A percentile compares a stretch with the other conserved stretches of the same genome.
These are phyloP conservation scores for Drosophila bipectinata DNA, from an alignment of 1,140 invertebrate species.

Conservation along the genomic window DNA sequence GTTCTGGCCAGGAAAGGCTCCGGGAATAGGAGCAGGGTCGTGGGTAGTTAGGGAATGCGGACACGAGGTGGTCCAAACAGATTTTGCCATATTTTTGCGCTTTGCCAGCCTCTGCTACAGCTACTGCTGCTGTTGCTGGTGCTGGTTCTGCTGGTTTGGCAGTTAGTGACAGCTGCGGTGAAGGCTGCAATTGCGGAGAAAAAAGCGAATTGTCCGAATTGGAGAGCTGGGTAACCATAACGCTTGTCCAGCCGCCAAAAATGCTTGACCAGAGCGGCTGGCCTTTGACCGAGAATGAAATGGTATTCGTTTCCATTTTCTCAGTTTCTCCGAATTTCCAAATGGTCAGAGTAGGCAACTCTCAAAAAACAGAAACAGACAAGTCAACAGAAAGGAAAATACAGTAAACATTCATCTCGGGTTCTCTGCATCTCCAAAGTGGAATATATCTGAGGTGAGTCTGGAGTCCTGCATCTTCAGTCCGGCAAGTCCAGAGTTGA, in stretches of 20 bases:
- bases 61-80: conserved; percentile 23
- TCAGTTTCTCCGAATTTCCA: conserved; percentile 22
- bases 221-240: conserved; percentile 33
- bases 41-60: conserved; percentile 11
- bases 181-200: conserved; percentile 38
- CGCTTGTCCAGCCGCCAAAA: conserved; percentile 27
- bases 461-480: not conserved
- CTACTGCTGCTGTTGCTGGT: conserved; percentile 21
- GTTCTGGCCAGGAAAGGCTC: conserved; percentile 34
- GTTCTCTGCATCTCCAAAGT: conserved; percentile 14
- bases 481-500: conserved; percentile 11
- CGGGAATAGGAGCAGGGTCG: conserved; percentile 5
- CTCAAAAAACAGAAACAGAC: conserved; percentile 8
- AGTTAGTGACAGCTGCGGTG: conserved; percentile 79
- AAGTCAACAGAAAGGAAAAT: conserved; percentile 26
- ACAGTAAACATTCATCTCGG: conserved; percentile 31
- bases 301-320: conserved; percentile 20
- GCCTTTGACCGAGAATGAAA: conserved; percentile 27
- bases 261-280: conserved; percentile 22
- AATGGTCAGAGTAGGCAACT: conserved; percentile 36
- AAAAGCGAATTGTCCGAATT: conserved; percentile 25
- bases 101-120: conserved; percentile 44
- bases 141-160: conserved; percentile 43
- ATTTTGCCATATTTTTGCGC: conserved; percentile 57
- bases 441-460: conserved; percentile 35